Percentiles rank a stretch among this genome's conserved stretches.
Conservation (phyloP, 2,797 vertebrate species). For the Lepus townsendii region DNA sequence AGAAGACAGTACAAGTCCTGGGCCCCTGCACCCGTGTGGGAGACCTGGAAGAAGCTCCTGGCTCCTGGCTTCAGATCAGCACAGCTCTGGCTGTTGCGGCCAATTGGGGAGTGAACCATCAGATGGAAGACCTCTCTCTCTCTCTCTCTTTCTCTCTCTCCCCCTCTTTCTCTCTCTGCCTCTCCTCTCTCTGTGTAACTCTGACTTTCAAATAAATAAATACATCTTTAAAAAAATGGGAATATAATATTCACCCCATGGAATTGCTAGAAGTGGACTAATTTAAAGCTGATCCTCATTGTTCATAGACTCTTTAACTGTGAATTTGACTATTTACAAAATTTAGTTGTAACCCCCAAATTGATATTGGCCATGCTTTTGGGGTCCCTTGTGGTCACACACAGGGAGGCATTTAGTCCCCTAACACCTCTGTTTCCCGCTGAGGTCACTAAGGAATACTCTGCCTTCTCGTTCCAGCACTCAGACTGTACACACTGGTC, state of each 20-base stretch:
- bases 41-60: no score
- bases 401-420: neutral
- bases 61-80: no score
- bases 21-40: no score
- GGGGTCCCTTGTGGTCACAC: neutral
- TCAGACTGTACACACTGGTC: neutral
- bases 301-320: neutral
- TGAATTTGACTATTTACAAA: neutral
- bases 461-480: neutral
- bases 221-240: no score
- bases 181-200: no score
- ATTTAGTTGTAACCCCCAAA: neutral
- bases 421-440: neutral
- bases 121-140: no score
- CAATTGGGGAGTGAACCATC: no score
- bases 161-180: no score
- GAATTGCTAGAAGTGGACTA: neutral
- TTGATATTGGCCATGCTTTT: neutral
- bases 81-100: no score
- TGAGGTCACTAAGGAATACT: neutral
- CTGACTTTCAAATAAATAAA: no score
- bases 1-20: no score
- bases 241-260: neutral
- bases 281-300: neutral
- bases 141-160: no score